Base-by-base conservation (phyloP, 1,140 invertebrate species). In the Druon quercuslanigerum region DNA sequence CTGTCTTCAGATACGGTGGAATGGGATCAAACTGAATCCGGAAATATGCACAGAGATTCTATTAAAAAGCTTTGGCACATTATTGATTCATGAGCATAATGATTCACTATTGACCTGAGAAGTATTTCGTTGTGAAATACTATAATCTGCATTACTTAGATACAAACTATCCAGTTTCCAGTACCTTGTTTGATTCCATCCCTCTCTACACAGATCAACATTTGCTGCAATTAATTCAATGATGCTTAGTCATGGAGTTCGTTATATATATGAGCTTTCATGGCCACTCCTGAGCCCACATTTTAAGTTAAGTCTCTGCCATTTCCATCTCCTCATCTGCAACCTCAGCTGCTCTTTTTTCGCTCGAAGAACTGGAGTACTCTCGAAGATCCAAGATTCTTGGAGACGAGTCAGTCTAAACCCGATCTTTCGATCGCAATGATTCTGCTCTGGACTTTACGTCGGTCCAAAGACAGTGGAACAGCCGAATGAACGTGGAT, bases 401-500 rank as follows among this genome's bases (percentile, higher is more conserved):
- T 16, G 14, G 33, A 66, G 57, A 66, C 25, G 20, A 66, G 25
- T 66, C 60, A 66, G 60, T 66, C 60, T 46, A 40, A 66, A 66
- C 60, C 7, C 60, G 60, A 40, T 14, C 25, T 66, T 46, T 66
- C 60, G 60, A 66, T 66, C 60, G 33, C 60, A 66, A 66, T 66
- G 60, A 66, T 40, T 66, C 25, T 40, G 13, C 60, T 66, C 33
- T 66, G 60, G 25, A 66, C 25, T 16, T 40, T n/a, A 16, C 25
- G 8, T 33, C 13, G 13, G 25, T 66, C 60, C 60, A 66, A 66
- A 66, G 60, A 66, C 25, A 66, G 1, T 14, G 40, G 33, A 33
- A 46, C 60, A 66, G 60, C 60, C 60, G 14, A 66, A 66, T 40
- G 60, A 66, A 66, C n/a, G 33, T 46, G 46, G 40, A 66, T 66